A percentile compares a stretch with the other conserved stretches of the same genome.
Evolutionary conservation across 2,113 vertebrate genomes (phyloP).

Genomic region (Zingel zingel): DNA sequence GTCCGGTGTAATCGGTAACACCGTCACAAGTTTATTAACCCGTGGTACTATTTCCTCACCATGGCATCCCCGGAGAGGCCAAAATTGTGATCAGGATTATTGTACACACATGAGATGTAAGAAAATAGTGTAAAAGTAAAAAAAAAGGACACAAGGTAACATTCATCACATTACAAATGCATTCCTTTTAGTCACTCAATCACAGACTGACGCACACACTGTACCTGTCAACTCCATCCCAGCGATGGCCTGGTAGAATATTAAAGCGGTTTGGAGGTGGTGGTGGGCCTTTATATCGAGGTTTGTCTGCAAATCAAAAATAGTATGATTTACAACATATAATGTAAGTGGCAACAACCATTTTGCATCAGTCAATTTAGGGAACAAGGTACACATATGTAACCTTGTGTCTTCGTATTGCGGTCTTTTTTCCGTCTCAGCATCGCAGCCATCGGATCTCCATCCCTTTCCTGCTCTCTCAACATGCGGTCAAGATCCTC

Average conservation of each 20-base stretch:
- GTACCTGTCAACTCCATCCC: slow-evolving; percentile 97
- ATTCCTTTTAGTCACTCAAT: background rate
- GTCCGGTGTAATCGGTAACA: no score
- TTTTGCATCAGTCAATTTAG: background rate
- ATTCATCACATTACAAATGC: background rate
- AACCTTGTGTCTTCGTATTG: slow-evolving; percentile 86
- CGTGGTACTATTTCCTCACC: no score
- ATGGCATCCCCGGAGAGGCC: background rate
- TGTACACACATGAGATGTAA: background rate
- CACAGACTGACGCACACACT: background rate
- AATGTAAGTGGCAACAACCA: background rate
- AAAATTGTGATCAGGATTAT: background rate
- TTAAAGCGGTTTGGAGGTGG: slow-evolving; percentile 96
- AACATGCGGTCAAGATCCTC: slow-evolving; percentile 94
- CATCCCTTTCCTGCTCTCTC: slow-evolving; percentile 93
- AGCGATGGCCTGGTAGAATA: slow-evolving; percentile 93
- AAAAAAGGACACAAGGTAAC: background rate
- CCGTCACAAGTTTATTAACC: no score
- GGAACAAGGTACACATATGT: background rate
- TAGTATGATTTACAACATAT: background rate
- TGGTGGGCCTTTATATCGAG: slow-evolving; percentile 90
- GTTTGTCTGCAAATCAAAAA: slow-evolving; percentile 84
- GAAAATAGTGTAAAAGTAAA: background rate
- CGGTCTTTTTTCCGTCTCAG: slow-evolving; percentile 91
- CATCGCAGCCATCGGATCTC: slow-evolving; percentile 95